Evolutionary conservation across 2,113 vertebrate species (phyloP), one percentile per base, ranked within the genome.

Genomic region (Salvelinus fontinalis): DNA sequence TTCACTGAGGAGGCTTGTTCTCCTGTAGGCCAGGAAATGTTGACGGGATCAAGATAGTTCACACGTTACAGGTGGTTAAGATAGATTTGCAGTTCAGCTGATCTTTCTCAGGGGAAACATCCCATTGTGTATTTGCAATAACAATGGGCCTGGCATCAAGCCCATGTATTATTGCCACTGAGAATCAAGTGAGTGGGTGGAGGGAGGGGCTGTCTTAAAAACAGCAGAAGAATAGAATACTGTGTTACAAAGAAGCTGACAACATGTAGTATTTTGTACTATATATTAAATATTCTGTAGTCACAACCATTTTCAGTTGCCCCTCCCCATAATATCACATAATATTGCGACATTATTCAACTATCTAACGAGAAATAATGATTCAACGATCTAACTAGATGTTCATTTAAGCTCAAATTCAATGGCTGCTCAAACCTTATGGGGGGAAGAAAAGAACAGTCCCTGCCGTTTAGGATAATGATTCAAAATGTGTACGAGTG

Each of bases 401-500:
- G 86, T 83, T 88, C 84, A 85, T 89, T 89, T 87, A 81, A 88
- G 83, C 90, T 89, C 85, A 87, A 54, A 54, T 88, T 84, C 85
- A 90, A 87, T 87, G 86, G 86, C 84, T 84, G 87, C 84, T 84
- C 81, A 88, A 89, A 86, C 83, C 87, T 84, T 85, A 85, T 80
- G 77, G 83, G 83, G 79, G 39, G 12, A 48, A 89, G 85, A 90
- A 85, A 89, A 83, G 86, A 87, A 80, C 86, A 90, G 84, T 87
- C 84, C 79, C 84, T 82, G 88, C 86, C 90, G 87, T 91, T 91
- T 91, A 87, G 86, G 84, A 86, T 88, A 86, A 91, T 89, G 89
- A 89, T 92, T 88, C 84, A 92, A 90, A 90, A 92, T 91, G 85
- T 87, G 88, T 84, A 82, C 79, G 86, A 90, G 92, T 91, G 85